These are phyloP conservation scores for Poeciliopsis infans DNA, from an alignment of 2,797 vertebrate genomes.

Conservation along the genomic window DNA sequence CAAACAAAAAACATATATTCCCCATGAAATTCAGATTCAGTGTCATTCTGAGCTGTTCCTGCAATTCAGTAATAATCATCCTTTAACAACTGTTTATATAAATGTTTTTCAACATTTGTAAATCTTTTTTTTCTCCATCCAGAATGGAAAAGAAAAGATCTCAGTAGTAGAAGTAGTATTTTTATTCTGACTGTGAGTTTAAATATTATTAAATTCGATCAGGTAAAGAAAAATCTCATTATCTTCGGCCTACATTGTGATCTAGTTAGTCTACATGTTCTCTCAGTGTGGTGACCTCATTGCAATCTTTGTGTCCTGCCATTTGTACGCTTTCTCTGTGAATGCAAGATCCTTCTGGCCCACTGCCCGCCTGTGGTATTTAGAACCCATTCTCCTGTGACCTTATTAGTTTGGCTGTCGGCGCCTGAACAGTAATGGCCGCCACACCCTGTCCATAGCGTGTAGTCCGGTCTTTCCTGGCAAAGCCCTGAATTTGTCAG, in stretches of 20 bases:
- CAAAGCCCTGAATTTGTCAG: conserved; percentile 74
- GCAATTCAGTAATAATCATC: conserved; percentile 25
- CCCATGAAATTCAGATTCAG: not conserved
- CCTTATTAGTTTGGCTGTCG: conserved; percentile 62
- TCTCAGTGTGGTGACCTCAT: conserved; percentile 52
- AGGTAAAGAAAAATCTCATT: conserved; percentile 68
- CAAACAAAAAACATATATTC: conserved; percentile 1
- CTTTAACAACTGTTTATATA: conserved; percentile 13
- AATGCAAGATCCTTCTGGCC: conserved; percentile 28
- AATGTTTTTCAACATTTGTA: conserved; percentile 9
- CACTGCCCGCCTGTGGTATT: conserved; percentile 53
- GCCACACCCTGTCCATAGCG: conserved; percentile 66
- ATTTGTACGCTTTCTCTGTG: conserved; percentile 10
- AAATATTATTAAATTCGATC: conserved; percentile 29
- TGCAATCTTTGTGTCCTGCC: conserved; percentile 35
- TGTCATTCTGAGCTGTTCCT: conserved; percentile 8
- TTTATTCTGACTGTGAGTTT: conserved; percentile 12
- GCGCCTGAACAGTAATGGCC: conserved; percentile 36
- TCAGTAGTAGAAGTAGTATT: not conserved
- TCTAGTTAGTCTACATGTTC: conserved; percentile 57
- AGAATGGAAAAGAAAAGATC: too few species aligned
- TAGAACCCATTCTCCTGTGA: conserved; percentile 73
- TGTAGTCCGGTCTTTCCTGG: conserved; percentile 69
- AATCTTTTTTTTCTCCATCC: conserved; percentile 2
- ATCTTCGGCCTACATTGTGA: conserved; percentile 74